Evolutionary conservation across 2,797 vertebrate genomes (phyloP).

Genomic region (Trachurus trachurus): DNA sequence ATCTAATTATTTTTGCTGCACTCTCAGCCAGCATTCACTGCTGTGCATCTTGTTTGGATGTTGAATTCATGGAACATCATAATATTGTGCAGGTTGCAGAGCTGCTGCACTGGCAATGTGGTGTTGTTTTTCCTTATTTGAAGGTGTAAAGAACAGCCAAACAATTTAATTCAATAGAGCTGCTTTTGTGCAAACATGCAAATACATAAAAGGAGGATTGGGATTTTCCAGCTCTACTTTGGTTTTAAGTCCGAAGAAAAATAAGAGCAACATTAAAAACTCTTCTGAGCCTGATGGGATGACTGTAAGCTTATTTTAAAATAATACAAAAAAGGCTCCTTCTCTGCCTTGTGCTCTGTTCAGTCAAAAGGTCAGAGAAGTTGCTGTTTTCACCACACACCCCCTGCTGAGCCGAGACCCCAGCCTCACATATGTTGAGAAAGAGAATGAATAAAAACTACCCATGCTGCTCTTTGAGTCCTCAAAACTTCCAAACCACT

Average conservation of each 20-base stretch:
- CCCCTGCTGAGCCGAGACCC: neutral
- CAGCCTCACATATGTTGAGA: neutral
- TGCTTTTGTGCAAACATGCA: too few species aligned
- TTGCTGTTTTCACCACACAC: neutral
- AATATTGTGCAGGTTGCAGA: conserved; percentile 27
- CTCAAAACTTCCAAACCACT: neutral
- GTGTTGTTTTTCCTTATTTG: neutral
- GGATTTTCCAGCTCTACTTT: neutral
- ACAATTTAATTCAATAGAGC: conserved; percentile 23
- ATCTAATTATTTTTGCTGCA: conserved; percentile 14
- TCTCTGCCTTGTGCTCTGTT: conserved; percentile 2
- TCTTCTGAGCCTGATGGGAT: conserved; percentile 10
- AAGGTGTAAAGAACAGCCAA: conserved; percentile 13
- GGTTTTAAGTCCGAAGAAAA: neutral
- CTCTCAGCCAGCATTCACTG: conserved; percentile 41
- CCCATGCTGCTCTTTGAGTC: conserved; percentile 5
- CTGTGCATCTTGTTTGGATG: conserved; percentile 34
- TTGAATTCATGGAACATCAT: conserved; percentile 44
- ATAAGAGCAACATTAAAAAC: neutral
- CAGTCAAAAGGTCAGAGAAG: conserved; percentile 36
- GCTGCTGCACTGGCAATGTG: neutral
- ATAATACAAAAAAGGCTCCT: neutral
- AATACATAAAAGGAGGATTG: neutral
- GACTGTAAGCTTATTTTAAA: neutral
- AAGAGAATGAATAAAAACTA: conserved; percentile 26